These are phyloP conservation scores for Silurus meridionalis DNA, from an alignment of 2,113 vertebrate genomes.

Conservation along the genomic window DNA sequence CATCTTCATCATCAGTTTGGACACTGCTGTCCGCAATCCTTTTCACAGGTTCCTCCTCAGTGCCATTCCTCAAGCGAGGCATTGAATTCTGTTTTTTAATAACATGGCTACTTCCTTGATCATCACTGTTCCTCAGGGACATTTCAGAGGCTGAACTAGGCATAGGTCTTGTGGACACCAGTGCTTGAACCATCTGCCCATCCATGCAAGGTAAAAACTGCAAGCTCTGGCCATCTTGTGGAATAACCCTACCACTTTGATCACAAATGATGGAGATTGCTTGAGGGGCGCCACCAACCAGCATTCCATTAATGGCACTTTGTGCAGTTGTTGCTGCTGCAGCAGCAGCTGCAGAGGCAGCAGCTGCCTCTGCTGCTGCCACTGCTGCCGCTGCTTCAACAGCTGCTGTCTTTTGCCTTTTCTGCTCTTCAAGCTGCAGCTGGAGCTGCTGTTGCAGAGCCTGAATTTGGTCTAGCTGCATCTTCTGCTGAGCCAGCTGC, in stretches of 20 bases:
- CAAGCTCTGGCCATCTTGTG: constrained; percentile 85
- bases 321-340: constrained; percentile 84
- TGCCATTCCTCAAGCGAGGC: constrained; percentile 87
- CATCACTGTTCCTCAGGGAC: constrained; percentile 86
- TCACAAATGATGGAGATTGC: constrained; percentile 79
- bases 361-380: constrained; percentile 76
- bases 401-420: constrained; percentile 87
- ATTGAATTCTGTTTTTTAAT: constrained; percentile 96
- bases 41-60: constrained; percentile 81
- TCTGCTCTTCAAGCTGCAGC: constrained; percentile 96
- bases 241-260: constrained; percentile 76
- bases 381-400: constrained; percentile 81
- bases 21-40: constrained; percentile 90
- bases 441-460: constrained; percentile 96
- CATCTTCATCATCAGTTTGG: constrained; percentile 96
- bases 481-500: constrained; percentile 93
- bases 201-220: constrained; percentile 81
- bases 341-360: constrained; percentile 68
- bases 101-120: constrained; percentile 77
- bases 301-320: constrained; percentile 80
- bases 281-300: constrained; percentile 69
- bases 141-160: constrained; percentile 92
- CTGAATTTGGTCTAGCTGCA: constrained; percentile 97
- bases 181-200: constrained; percentile 73
- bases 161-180: constrained; percentile 82